Evolutionary conservation across 2,888 invertebrate species (phyloP).

Genomic region (Tenthredo livida): DNA sequence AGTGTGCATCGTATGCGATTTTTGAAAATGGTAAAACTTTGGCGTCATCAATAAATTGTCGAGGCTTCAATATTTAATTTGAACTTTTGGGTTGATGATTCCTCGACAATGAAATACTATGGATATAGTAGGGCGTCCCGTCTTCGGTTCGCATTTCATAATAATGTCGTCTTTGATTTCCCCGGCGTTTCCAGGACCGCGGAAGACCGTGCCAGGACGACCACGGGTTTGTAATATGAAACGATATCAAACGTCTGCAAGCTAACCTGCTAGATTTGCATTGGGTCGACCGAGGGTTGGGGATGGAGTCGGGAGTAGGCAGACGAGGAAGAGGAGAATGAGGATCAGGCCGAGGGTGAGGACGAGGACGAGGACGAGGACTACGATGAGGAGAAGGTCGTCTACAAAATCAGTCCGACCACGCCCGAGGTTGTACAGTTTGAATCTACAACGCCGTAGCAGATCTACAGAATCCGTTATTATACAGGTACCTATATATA

Average conservation of each 20-base stretch:
- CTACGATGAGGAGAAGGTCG: constrained; percentile 6
- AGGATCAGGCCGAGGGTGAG: constrained; percentile 11
- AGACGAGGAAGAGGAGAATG: constrained; percentile 25
- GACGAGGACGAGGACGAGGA: constrained; percentile 14
- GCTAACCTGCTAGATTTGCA: constrained; percentile 46
- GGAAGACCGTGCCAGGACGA: constrained; percentile 21
- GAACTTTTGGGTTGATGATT: not conserved
- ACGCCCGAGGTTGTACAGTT: constrained; percentile 46
- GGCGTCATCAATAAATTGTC: not conserved
- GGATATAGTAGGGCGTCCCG: constrained; percentile 7
- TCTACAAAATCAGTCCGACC: constrained; percentile 46
- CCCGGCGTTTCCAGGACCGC: constrained; percentile 12
- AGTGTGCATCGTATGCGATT: too few species aligned
- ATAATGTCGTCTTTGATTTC: constrained; percentile 48
- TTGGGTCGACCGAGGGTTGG: constrained; percentile 14
- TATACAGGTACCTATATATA: not conserved
- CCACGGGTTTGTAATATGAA: constrained; percentile 51
- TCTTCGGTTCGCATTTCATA: constrained; percentile 20
- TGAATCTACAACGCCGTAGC: constrained; percentile 10
- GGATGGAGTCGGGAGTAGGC: not conserved
- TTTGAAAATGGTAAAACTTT: not conserved
- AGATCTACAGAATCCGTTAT: constrained; percentile 4
- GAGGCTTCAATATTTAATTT: not conserved
- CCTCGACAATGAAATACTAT: not conserved
- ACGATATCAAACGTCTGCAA: constrained; percentile 52